These are phyloP conservation scores for Mobula hypostoma DNA, from an alignment of 2,113 vertebrate genomes.

Conservation along the genomic window DNA sequence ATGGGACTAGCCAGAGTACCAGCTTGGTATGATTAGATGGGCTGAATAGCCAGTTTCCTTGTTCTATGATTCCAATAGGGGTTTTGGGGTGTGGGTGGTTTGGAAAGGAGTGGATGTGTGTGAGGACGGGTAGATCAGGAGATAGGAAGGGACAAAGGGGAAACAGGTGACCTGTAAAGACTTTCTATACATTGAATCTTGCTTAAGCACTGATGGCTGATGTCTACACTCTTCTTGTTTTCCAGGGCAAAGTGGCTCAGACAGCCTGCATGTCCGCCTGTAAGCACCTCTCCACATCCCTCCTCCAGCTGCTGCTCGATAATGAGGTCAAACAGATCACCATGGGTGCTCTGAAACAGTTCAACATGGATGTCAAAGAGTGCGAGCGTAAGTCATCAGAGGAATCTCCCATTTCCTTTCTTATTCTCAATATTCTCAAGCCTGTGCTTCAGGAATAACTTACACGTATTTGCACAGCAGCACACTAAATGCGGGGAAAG, in stretches of 20 bases:
- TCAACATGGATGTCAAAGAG: constrained; percentile 84
- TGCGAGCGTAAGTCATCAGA: constrained; percentile 78
- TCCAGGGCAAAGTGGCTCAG: constrained; percentile 92
- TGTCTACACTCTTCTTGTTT: not conserved
- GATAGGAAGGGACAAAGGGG: too few relatives aligned
- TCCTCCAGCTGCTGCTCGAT: constrained; percentile 85
- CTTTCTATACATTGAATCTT: not conserved
- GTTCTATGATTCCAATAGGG: too few relatives aligned
- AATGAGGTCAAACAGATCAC: constrained; percentile 84
- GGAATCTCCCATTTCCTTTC: too few relatives aligned
- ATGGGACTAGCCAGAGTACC: too few relatives aligned
- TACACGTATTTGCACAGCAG: not conserved
- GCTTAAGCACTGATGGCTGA: not conserved
- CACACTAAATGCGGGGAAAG: too few relatives aligned
- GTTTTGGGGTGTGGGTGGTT: too few relatives aligned
- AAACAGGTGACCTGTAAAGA: too few relatives aligned
- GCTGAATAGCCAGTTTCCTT: too few relatives aligned
- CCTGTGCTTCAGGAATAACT: not conserved
- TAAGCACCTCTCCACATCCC: constrained; percentile 86
- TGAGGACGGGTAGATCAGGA: too few relatives aligned
- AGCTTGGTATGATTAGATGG: too few relatives aligned
- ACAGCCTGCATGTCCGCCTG: constrained; percentile 97
- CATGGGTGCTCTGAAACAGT: constrained; percentile 85
- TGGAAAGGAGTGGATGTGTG: too few relatives aligned
- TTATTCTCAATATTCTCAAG: not conserved